Percentiles rank a stretch among this genome's conserved stretches.
Conservation (phyloP, 2,113 vertebrate species). For the Vidua macroura region DNA sequence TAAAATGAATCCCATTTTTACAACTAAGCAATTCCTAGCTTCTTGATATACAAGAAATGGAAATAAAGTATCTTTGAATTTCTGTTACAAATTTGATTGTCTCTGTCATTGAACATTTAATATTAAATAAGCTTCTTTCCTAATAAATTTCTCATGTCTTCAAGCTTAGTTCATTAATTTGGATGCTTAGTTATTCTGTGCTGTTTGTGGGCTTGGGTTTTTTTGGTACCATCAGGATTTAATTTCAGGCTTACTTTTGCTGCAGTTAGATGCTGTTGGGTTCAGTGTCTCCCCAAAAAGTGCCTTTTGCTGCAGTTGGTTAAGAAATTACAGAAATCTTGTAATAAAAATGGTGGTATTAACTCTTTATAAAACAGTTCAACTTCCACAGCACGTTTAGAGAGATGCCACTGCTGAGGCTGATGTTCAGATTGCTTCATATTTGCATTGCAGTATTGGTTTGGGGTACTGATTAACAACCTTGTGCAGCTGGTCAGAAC, state of each 20-base stretch:
- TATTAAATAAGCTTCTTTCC: constrained; percentile 75
- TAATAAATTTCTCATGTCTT: constrained; percentile 78
- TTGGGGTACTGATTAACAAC: background rate
- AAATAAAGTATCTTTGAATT: constrained; percentile 85
- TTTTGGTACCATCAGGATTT: background rate
- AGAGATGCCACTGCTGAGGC: background rate
- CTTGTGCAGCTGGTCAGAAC: background rate
- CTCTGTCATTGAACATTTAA: constrained; percentile 80
- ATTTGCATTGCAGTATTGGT: background rate
- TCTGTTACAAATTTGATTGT: constrained; percentile 80
- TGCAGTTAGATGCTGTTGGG: background rate
- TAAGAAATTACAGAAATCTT: background rate
- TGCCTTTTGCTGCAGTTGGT: background rate
- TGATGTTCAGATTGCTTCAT: background rate
- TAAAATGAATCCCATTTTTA: constrained; percentile 81
- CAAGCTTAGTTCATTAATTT: constrained; percentile 69
- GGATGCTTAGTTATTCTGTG: constrained; percentile 50
- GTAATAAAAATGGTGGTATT: background rate
- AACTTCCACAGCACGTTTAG: background rate
- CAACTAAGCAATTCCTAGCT: constrained; percentile 78
- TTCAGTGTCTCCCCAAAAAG: background rate
- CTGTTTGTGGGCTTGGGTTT: background rate
- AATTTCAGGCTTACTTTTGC: background rate
- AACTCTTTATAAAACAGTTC: background rate
- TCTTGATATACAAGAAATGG: constrained; percentile 79